Conservation (phyloP, 2,888 invertebrate species). For the Hermodice carunculata region DNA sequence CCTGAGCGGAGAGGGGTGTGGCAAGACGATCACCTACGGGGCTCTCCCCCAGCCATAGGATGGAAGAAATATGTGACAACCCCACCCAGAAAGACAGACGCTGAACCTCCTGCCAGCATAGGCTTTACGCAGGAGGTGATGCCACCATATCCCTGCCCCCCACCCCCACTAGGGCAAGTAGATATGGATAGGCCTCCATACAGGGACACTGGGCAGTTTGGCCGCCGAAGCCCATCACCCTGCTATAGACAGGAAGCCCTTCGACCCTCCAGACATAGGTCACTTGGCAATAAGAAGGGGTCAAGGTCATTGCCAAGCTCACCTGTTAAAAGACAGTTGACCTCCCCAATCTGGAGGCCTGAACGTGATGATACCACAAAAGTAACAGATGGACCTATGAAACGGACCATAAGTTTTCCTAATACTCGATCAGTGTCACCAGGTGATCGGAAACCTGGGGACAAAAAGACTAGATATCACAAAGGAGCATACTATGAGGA, state of each 20-base stretch:
- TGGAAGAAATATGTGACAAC: conserved; percentile 18
- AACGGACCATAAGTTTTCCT: conserved; percentile 8
- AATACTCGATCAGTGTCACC: not conserved
- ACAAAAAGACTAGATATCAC: conserved; percentile 13
- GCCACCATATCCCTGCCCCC: not conserved
- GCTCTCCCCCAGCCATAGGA: conserved; percentile 14
- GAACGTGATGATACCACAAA: not conserved
- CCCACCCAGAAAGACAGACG: not conserved
- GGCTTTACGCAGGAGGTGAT: too few relatives aligned
- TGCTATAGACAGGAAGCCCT: conserved; percentile 4
- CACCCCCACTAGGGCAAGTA: not conserved
- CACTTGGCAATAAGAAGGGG: conserved; percentile 1
- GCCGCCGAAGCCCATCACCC: not conserved
- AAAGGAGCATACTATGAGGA: conserved; percentile 15
- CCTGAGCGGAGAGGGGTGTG: conserved; percentile 1
- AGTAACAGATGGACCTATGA: conserved; percentile 6
- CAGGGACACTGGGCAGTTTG: not conserved
- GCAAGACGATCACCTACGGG: conserved; percentile 1
- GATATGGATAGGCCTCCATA: not conserved
- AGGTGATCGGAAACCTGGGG: not conserved
- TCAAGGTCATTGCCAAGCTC: conserved; percentile 16
- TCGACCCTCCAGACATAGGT: too few relatives aligned
- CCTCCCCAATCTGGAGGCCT: not conserved
- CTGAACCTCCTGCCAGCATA: not conserved
- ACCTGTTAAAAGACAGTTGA: conserved; percentile 4